These are phyloP conservation scores for Diploptera punctata DNA, from an alignment of 2,888 invertebrate species.

Conservation along the genomic window DNA sequence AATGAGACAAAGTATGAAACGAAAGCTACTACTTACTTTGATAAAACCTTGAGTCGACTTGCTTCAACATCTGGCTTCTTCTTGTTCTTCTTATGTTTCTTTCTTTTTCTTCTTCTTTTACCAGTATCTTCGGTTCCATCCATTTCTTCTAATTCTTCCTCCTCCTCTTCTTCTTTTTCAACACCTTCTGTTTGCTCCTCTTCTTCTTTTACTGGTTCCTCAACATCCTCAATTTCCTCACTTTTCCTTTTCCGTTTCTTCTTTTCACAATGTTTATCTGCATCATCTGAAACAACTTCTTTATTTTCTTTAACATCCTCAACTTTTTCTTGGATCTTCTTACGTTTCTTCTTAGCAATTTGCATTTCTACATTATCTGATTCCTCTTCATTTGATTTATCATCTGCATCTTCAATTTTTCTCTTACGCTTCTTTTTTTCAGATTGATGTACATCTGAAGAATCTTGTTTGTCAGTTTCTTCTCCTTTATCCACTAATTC, in stretches of 20 bases:
- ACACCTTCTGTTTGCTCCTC: conserved; percentile 44
- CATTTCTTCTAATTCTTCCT: conserved; percentile 41
- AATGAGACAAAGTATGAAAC: too few species aligned
- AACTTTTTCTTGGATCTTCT: conserved; percentile 34
- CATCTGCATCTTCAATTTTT: neutral
- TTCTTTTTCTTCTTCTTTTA: conserved; percentile 49
- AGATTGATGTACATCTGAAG: neutral
- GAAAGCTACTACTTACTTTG: conserved; percentile 69
- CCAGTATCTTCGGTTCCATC: conserved; percentile 47
- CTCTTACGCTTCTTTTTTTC: conserved; percentile 1
- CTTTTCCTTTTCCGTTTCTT: conserved; percentile 47
- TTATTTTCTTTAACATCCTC: neutral
- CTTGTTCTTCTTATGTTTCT: conserved; percentile 37
- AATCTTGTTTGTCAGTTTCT: neutral
- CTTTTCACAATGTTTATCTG: conserved; percentile 40
- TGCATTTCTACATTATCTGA: too few species aligned
- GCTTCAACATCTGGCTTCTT: conserved; percentile 40
- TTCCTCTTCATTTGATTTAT: neutral
- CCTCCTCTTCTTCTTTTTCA: conserved; percentile 35
- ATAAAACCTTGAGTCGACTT: conserved; percentile 64
- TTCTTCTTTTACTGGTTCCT: conserved; percentile 32
- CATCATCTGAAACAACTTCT: neutral
- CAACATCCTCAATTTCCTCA: conserved; percentile 37
- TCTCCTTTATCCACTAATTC: neutral
- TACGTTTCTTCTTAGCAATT: neutral